Evolutionary conservation across 2,797 vertebrate species (phyloP).

Genomic region (Poecilia gillii): DNA sequence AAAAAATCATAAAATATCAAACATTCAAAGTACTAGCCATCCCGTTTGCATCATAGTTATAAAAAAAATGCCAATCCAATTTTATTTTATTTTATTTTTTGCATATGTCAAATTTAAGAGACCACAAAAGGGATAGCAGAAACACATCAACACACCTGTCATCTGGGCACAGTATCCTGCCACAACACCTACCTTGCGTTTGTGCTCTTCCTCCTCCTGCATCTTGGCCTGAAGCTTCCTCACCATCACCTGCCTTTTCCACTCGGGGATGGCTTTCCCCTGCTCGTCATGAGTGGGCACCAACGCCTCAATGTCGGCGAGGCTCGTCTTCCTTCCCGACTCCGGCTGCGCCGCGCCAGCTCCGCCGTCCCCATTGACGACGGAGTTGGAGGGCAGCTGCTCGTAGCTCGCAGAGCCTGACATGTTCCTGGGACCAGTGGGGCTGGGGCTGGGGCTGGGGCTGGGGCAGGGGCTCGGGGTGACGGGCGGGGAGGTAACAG

Average conservation of each 20-base stretch:
- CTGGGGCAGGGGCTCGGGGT: constrained; percentile 50
- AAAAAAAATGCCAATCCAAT: background rate
- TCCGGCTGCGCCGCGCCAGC: constrained; percentile 37
- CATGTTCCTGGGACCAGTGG: constrained; percentile 65
- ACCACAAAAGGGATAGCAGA: constrained; percentile 65
- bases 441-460: constrained; percentile 58
- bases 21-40: constrained; percentile 46
- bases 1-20: constrained; percentile 14
- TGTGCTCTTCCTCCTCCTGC: constrained; percentile 95
- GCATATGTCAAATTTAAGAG: constrained; percentile 12
- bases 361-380: constrained; percentile 85
- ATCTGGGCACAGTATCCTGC: background rate
- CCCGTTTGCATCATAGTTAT: constrained; percentile 43
- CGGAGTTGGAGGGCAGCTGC: constrained; percentile 64
- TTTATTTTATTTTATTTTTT: background rate
- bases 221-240: constrained; percentile 95
- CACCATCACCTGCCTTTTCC: constrained; percentile 96
- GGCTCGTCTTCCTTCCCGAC: constrained; percentile 72
- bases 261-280: constrained; percentile 90
- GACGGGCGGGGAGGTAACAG: constrained; percentile 55
- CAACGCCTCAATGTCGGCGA: constrained; percentile 85
- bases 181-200: constrained; percentile 86
- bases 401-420: constrained; percentile 75
- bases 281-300: constrained; percentile 93
- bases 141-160: constrained; percentile 14